phyloP scores from a whole-genome alignment of 2,797 vertebrate species.

The Remorina albescens region DNA sequence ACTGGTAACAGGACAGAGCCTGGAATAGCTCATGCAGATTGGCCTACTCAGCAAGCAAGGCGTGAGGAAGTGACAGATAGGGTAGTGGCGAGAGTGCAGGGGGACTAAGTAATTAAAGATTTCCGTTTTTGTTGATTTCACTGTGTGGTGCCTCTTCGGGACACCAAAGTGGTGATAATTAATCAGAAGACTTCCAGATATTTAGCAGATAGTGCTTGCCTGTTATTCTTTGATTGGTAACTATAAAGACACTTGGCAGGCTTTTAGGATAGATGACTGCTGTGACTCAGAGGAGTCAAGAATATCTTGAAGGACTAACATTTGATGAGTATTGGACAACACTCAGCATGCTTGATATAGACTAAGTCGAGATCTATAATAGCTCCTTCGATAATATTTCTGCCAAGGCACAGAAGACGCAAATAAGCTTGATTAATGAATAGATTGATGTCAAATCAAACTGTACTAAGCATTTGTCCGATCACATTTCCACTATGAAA shows the following conservation, averaged over 20 bases:
- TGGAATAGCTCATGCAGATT: conserved; percentile 51
- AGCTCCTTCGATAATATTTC: conserved; percentile 30
- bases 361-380: conserved; percentile 42
- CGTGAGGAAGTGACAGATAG: conserved; percentile 70
- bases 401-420: conserved; percentile 30
- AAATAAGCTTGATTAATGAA: conserved; percentile 44
- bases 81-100: conserved; percentile 47
- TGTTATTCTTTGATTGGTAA: conserved; percentile 54
- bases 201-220: conserved; percentile 56
- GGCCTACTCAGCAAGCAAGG: conserved; percentile 65
- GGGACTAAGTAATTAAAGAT: conserved; percentile 74
- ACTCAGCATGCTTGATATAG: conserved; percentile 47
- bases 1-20: conserved; percentile 45
- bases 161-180: conserved; percentile 70
- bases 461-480: conserved; percentile 31
- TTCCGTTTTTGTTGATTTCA: conserved; percentile 72
- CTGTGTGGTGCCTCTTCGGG: conserved; percentile 65
- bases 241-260: conserved; percentile 57
- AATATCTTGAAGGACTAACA: conserved; percentile 45
- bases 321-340: conserved; percentile 43
- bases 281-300: conserved; percentile 53
- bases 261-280: conserved; percentile 38
- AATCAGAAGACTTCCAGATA: conserved; percentile 72
- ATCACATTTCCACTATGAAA: conserved; percentile 21
- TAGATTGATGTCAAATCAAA: conserved; percentile 42